These are phyloP conservation scores for Cardinalis cardinalis DNA, from an alignment of 2,113 vertebrate genomes.

Conservation along the genomic window DNA sequence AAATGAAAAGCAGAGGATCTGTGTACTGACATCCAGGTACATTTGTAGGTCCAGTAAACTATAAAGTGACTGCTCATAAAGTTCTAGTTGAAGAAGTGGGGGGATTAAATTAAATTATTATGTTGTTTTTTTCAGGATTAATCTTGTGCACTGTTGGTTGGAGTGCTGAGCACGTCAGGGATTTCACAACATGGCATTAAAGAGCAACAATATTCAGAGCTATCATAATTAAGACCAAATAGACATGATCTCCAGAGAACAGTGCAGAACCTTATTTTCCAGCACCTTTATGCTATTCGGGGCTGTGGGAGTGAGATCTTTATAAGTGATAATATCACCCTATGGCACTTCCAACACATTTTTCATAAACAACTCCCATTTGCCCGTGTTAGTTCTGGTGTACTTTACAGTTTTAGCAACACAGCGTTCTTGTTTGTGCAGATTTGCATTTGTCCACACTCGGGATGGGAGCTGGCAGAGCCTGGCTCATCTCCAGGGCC, in stretches of 20 bases:
- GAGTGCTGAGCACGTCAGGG: not conserved
- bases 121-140: not conserved
- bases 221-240: conserved; percentile 36
- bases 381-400: not conserved
- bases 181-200: not conserved
- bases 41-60: not conserved
- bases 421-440: not conserved
- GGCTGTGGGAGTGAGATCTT: conserved; percentile 26
- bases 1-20: not conserved
- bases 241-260: not conserved
- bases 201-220: conserved; percentile 2
- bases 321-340: conserved; percentile 32
- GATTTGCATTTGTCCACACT: conserved; percentile 19
- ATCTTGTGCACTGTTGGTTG: not conserved
- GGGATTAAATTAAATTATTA: not conserved
- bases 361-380: conserved; percentile 33
- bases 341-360: conserved; percentile 37
- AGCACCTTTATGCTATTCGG: conserved; percentile 20
- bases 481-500: not conserved
- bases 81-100: not conserved
- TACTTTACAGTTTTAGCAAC: conserved; percentile 42
- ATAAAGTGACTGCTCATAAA: not conserved
- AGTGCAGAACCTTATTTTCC: conserved; percentile 14
- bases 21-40: not conserved
- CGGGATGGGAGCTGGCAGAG: not conserved